Base-by-base conservation (phyloP, 1,140 invertebrate species). In the Drosophila takahashii region DNA sequence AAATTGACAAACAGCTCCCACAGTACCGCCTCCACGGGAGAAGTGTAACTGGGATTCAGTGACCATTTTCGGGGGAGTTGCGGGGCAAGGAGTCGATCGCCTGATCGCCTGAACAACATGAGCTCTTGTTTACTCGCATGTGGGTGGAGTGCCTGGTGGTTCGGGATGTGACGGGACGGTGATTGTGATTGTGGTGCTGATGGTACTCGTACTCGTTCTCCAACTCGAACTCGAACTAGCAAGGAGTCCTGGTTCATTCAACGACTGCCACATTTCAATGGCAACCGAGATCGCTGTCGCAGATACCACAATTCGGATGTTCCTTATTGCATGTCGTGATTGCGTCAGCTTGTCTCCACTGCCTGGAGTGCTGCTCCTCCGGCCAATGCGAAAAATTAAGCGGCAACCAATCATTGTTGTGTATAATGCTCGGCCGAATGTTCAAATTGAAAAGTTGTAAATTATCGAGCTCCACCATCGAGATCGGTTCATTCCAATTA, bases 401-500 rank as follows among this genome's bases (percentile, higher is more conserved):
- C 81, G 79, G 80, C 80, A 80, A 84, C 80, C 81, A 84, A 84
- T 84, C 81, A 84, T 85, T 84, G 81, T 81, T 81, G 79, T 80
- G 61, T 84, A 76, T 67, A 73, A 73, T 77, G 81, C 81, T 51
- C 60, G 54, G 66, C 41, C 66, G 66, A 81, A 72, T 80, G 81
- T 77, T 86, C 53, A 85, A 86, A 86, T 85, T 85, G 81, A 85
- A 85, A 86, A 85, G 81, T 86, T 85, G 62, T 77, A 86, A 85
- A 85, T 86, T 89, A 87, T 87, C 81, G 57, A 64, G 69, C 69
- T 66, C 47, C 70, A 60, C 72, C 80, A 90, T 87, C 87, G 78
- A 71, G 81, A 81, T 74, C 83, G 86, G 81, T 90, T 90, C 80
- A 84, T 87, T 84, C 87, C 87, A 90, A 90, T 90, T 90, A 90